These are phyloP conservation scores for Apostichopus californicus DNA, from an alignment of 35 echinoderm and acorn worm genomes.

Conservation along the genomic window DNA sequence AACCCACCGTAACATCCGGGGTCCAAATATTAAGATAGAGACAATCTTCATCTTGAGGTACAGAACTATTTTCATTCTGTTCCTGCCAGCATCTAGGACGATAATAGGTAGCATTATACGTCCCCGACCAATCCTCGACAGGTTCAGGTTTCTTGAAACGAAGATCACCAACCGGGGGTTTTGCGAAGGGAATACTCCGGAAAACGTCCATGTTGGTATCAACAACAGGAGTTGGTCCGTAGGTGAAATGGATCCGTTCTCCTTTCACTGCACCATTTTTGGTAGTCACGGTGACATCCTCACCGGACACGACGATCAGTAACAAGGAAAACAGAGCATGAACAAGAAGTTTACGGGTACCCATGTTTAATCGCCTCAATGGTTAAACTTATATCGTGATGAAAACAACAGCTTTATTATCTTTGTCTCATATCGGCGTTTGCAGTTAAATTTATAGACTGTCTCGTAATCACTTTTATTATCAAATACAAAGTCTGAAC, in stretches of 20 bases:
- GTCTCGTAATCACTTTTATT: background rate
- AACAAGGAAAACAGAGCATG: background rate
- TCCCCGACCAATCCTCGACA: constrained; percentile 46
- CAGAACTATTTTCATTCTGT: background rate
- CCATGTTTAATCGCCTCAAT: background rate
- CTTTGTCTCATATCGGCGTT: background rate
- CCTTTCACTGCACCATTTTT: constrained; percentile 46
- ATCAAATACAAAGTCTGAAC: background rate
- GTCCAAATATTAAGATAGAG: constrained; percentile 72
- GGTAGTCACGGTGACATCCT: constrained; percentile 17
- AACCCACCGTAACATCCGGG: constrained; percentile 43
- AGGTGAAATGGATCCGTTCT: constrained; percentile 45
- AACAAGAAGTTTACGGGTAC: background rate
- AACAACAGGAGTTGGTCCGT: constrained; percentile 42
- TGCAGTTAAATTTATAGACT: background rate
- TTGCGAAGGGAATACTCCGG: constrained; percentile 68
- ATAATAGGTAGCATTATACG: constrained; percentile 58
- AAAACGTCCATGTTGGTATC: constrained; percentile 63
- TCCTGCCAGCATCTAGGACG: constrained; percentile 50
- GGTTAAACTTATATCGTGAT: too few species aligned
- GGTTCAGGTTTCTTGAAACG: constrained; percentile 61
- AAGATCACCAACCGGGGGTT: constrained; percentile 64
- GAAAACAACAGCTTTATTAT: background rate
- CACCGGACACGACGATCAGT: background rate
- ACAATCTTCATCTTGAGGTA: constrained; percentile 68